Base-by-base conservation (phyloP, 1,140 invertebrate genomes). In the Aradophagus sp. region DNA sequence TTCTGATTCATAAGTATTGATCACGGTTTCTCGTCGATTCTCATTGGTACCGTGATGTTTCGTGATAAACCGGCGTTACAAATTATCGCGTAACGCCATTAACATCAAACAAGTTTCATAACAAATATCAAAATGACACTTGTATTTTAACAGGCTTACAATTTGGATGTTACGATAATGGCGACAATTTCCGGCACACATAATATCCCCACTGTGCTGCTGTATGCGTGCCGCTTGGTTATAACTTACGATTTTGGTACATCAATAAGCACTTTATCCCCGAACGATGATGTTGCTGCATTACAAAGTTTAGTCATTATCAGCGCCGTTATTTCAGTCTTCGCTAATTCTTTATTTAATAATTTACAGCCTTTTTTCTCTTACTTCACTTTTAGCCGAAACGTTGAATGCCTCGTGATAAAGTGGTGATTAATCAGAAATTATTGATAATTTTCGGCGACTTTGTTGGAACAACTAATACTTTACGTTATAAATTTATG, bases 251-350 rank as follows among this genome's bases (percentile, higher is more conserved):
- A 34, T 70, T 63, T 52, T 44, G 47, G 36, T 50, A 59, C 58
- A 70, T 63, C 67, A 63, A 70, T 70, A 63, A 63, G 52, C 58
- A 58, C 45, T 63, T 70, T 52, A 63, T 44, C 36, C 58, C 58
- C 41, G 58, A 63, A 50, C 58, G 50, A 56, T 62, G 56, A 32
- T 56, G 45, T 45, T 32, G 34, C 45, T 62, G 50, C 50, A 55
- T 69, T 50, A 47, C 36, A 23, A 69, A 69, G 66, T 62, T 56
- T 19, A 44, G 23, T 29, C 35, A 48, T 61, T 61, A 48, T 47
- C 55, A 34, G 39, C 39, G 52, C 48, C 44, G 47, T 58, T 58
- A 52, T 16, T 53, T 44, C 23, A 32, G 26, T 15, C 26, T n/a
- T n/a, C n/a, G n/a, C n/a, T n/a, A n/a, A n/a, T n/a, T n/a, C n/a